Evolutionary conservation across 1,140 invertebrate genomes (phyloP).

Genomic region (Calosoma granatense): DNA sequence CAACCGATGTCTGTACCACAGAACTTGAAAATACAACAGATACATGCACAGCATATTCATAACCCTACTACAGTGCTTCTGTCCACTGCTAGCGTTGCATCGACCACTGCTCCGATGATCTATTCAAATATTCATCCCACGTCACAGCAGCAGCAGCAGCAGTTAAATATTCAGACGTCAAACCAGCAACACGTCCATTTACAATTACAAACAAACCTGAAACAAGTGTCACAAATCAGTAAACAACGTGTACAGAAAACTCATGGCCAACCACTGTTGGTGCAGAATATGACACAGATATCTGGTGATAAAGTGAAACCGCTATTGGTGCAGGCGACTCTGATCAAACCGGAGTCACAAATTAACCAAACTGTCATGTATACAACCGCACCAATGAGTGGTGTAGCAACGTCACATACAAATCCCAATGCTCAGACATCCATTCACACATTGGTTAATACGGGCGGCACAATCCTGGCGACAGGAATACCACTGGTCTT

Average conservation of each 20-base stretch:
- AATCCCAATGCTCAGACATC: constrained; percentile 31
- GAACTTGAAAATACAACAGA: constrained; percentile 14
- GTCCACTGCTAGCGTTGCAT: constrained; percentile 22
- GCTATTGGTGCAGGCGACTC: constrained; percentile 29
- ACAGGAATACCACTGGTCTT: constrained; percentile 62
- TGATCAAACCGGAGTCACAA: constrained; percentile 28
- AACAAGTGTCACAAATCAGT: constrained; percentile 9
- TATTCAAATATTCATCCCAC: constrained; percentile 27
- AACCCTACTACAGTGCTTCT: constrained; percentile 24
- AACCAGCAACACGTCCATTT: constrained; percentile 7
- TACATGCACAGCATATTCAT: constrained; percentile 5
- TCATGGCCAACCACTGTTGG: constrained; percentile 22
- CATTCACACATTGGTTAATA: constrained; percentile 54
- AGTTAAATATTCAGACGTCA: constrained; percentile 23
- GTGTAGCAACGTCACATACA: constrained; percentile 17
- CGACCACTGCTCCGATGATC: constrained; percentile 22
- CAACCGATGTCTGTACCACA: constrained; percentile 15
- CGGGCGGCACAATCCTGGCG: constrained; percentile 47
- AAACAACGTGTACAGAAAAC: constrained; percentile 16
- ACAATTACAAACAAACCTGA: neutral
- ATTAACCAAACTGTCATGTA: constrained; percentile 43
- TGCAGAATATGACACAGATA: constrained; percentile 28
- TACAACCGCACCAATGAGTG: constrained; percentile 31
- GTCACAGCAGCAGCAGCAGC: constrained; percentile 25
- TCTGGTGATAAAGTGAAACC: constrained; percentile 28